Evolutionary conservation across 2,113 vertebrate genomes (phyloP), one percentile per base, ranked within the genome.

Genomic region (Prietella phreatophila): DNA sequence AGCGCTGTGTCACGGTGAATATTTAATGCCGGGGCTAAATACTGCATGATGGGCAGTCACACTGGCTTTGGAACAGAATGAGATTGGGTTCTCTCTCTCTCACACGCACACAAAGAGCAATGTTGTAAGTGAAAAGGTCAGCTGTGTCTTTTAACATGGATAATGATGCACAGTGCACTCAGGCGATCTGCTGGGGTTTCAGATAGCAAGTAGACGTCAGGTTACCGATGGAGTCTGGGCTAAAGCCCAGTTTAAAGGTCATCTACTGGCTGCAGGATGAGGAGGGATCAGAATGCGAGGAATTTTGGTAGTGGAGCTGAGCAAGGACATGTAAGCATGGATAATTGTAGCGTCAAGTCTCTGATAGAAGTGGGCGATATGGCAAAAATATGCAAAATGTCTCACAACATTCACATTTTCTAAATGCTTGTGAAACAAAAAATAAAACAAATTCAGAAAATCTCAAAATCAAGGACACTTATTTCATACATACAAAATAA

Each of bases 41-140:
- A 85, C 79, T 82, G 90, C 88, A 87, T 92, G 79, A 87, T 89
- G 89, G 75, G 60, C 58, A 65, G 63, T n/a, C 63, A 65, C 63
- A 11, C 13, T 65, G 63, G 25, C 63, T n/a, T n/a, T 65, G 63
- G 63, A 65, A 14, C 63, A 82, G 84, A 71, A 61, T 73, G 80
- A 90, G 85, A 81, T 92, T 92, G 88, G 87, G 92, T 94, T 94
- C 83, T 87, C 22, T 85, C 75, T 7, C 76, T 3, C 76, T 3
- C 20, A 76, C 39, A 76, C 73, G n/a, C 5, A n/a, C 4, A 78
- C 25, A 27, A 9, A 78, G 25, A n/a, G n/a, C 88, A 88, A 39
- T 61, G 86, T 84, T 79, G 85, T 36, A 86, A 78, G 50, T 42
- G 85, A 86, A 87, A 88, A 93, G 90, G 92, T 92, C 91, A 92